Base-by-base conservation (phyloP, 2,797 vertebrate species). In the Sylvia borin region DNA sequence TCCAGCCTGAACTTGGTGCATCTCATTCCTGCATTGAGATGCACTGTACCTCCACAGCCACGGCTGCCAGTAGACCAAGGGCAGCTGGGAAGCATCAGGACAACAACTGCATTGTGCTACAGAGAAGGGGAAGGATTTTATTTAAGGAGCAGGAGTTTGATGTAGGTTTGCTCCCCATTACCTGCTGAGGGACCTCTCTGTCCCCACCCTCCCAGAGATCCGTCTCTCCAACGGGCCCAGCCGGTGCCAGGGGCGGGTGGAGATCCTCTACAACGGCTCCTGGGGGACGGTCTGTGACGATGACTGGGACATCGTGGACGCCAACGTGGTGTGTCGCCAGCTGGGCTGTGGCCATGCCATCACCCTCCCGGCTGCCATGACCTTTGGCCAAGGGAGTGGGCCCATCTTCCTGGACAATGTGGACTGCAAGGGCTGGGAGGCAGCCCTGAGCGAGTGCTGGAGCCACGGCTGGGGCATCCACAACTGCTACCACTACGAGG, bases 401-500 rank as follows among this genome's bases (percentile, higher is more conserved):
- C 98, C 97, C 94, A 99, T 99, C 96, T 96, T 98, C 91, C 96
- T 99, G 97, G 99, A 99, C 95, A 99, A 99, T 0, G 99, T 99
- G 97, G 98, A 99, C 97, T 99, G 99, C 97, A 98, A 89, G 13
- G 99, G 99, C 25, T 93, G 92, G 51, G 99, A 99, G 96, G 89
- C 82, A 1, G 97, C 98, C 17, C 95, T 99, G 68, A 98, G 98
- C 47, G 98, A 99, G 90, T 99, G 99, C 58, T 97, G 97, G 75
- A 99, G 98, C 97, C 98, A 98, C 1, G 99, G 99, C 83, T 99
- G 99, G 99, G 99, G 99, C 15, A 73, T 99, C 95, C 99, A 99
- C 97, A 99, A 99, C 98, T 99, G 99, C 95, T 99, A 99, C 97
- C 99, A 99, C 98, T 99, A 99, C 1, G 99, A 99, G 96, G 99